Evolutionary conservation across 2,113 vertebrate genomes (phyloP), one percentile per base, ranked within the genome.

Genomic region (Leptosomus discolor): DNA sequence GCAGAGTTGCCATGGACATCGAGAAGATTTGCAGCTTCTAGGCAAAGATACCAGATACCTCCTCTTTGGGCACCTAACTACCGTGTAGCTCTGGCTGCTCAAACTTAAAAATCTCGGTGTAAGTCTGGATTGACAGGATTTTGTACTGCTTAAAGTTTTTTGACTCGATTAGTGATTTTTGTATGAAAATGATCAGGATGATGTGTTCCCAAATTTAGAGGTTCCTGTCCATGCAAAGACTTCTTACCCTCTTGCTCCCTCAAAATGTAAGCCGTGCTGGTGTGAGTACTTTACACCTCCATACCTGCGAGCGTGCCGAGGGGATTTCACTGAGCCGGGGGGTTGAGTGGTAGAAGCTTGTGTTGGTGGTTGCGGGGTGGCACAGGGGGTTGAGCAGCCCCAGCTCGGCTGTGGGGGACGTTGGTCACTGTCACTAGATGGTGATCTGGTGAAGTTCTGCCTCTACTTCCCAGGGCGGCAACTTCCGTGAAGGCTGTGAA

Each of bases 371-470:
- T 50, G 9, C 1, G 13, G 36, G 14, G 26, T 67, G 21, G n/a
- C 61, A 70, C 4, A 4, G 20, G 12, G 12, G 1, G 3, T 8
- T 65, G 50, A 69, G 29, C 3, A 39, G n/a, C 4, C 68, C 36
- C 50, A 88, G 6, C 10, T n/a, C 2, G 1, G 45, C 63, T 71
- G 12, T 1, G 0, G 9, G 43, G 46, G 26, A 29, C 6, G 4
- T 9, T 56, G 36, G 17, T 71, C 36, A 9, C 30, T 48, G 32
- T 46, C 81, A 65, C 45, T 53, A 27, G 50, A 36, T 76, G 57
- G 12, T 57, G 45, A 89, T 65, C 53, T 61, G 50, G 41, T 61
- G 37, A 73, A 11, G 1, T 54, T 77, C 70, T 65, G 11, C 29
- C 17, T 82, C 23, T 0, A 2, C 57, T 75, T 85, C 46, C 16